A percentile compares a stretch with the other conserved stretches of the same genome.
phyloP scores from a whole-genome alignment of 2,797 vertebrate species.

The Parauchenoglanis punctatus region DNA sequence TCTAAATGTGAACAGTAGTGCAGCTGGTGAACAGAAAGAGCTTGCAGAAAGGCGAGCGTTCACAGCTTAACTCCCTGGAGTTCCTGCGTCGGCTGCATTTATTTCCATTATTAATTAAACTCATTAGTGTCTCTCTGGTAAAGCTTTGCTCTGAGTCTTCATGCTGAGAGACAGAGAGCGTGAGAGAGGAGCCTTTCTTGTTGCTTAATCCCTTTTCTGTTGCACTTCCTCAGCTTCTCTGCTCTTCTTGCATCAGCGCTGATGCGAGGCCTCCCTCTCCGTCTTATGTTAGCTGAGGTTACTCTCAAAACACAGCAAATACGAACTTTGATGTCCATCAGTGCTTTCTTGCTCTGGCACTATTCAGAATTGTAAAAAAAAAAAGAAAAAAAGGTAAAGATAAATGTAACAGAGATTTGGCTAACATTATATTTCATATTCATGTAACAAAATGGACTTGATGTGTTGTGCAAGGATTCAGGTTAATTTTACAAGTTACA shows the following conservation, averaged over 20 bases:
- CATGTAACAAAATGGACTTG: not conserved
- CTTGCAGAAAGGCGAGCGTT: slow-evolving; percentile 56
- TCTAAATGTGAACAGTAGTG: slow-evolving; percentile 55
- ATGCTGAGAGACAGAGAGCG: slow-evolving; percentile 59
- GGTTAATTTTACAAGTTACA: not conserved
- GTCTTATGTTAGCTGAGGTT: slow-evolving; percentile 37
- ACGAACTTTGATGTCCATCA: slow-evolving; percentile 20
- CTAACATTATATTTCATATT: not conserved
- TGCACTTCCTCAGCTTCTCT: slow-evolving; percentile 42
- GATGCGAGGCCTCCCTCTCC: slow-evolving; percentile 41
- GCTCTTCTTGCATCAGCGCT: slow-evolving; percentile 39
- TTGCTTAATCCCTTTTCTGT: slow-evolving; percentile 57
- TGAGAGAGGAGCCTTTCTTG: slow-evolving; percentile 50
- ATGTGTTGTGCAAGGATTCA: not conserved
- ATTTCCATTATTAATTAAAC: slow-evolving; percentile 80
- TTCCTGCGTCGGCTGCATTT: slow-evolving; percentile 69
- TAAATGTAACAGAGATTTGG: not conserved
- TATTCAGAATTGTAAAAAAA: not conserved
- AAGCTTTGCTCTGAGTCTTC: slow-evolving; percentile 62
- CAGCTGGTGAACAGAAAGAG: slow-evolving; percentile 69
- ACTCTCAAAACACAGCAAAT: slow-evolving; percentile 25
- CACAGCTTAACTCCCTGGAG: slow-evolving; percentile 65
- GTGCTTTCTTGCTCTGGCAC: slow-evolving; percentile 5
- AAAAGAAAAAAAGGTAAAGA: not conserved
- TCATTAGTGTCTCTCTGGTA: slow-evolving; percentile 70